Base-by-base conservation (phyloP, 2,888 invertebrate genomes). In the Carabus problematicus region DNA sequence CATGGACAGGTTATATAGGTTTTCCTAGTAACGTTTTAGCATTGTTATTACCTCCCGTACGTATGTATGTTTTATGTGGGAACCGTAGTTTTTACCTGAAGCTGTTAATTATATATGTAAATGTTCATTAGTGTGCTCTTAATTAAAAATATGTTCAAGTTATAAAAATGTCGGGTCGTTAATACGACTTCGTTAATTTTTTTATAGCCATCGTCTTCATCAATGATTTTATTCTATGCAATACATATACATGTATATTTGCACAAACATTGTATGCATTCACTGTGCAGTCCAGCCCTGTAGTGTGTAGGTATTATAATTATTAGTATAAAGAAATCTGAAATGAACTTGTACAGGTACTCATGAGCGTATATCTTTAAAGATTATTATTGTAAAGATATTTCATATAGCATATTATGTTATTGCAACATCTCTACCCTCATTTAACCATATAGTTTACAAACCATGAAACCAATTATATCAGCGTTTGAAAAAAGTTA, bases 81-180 rank as follows among this genome's bases (percentile, higher is more conserved):
- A 67, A 59, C 47, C 43, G 60, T 29, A 42, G 54, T 55, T 29
- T 64, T 64, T 64, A 56, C 63, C 39, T 18, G 63, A 19, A 56
- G 45, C 55, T 41, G 49, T 63, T 64, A 64, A 64, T 64, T 64
- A 64, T 55, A 64, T 64, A 64, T 64, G 64, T 55, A 64, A 64
- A 64, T 64, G 54, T 67, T 67, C 67, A 67, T 67, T 67, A 67
- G 43, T 67, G n/a, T 39, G 54, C 60, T 60, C 56, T 67, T 67
- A 67, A 67, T 67, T 60, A 60, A 60, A 54, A 64, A 64, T 52
- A 39, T 16, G 49, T 29, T 29, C 29, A 29, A 29, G 29, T 7
- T 47, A 47, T 47, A 52, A 52, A 9, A 16, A 18, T 52, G 16
- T 52, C 19, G 16, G 52, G 9, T 52, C 52, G 14, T 52, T 52